phyloP scores from a whole-genome alignment of 2,113 vertebrate genomes.

The Podilymbus podiceps region DNA sequence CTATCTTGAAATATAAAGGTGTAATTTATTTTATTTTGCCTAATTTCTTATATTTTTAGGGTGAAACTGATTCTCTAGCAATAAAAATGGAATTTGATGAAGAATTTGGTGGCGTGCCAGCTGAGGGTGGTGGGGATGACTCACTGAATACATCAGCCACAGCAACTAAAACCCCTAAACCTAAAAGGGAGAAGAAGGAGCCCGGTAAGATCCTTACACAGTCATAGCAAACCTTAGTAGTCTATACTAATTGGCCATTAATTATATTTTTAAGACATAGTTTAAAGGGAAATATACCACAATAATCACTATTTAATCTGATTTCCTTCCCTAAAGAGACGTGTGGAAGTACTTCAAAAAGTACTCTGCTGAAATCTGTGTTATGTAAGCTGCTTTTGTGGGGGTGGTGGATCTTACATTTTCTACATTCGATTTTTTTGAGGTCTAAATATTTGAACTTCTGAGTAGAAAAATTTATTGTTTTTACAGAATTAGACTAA shows the following conservation, averaged over 20 bases:
- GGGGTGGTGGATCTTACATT: background rate
- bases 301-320: background rate
- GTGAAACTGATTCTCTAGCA: conserved; percentile 79
- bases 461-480: background rate
- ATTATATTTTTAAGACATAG: background rate
- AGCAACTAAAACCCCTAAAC: conserved; percentile 75
- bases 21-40: background rate
- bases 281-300: background rate
- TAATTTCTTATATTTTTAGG: conserved; percentile 68
- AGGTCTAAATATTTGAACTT: background rate
- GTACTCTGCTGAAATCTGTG: background rate
- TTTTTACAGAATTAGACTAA: background rate
- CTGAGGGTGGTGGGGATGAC: conserved; percentile 81
- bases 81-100: conserved; percentile 94
- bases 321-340: background rate
- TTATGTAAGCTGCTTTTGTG: background rate
- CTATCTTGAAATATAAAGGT: background rate
- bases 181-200: conserved; percentile 92
- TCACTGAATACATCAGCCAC: conserved; percentile 67
- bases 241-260: background rate
- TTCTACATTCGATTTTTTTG: background rate
- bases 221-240: background rate
- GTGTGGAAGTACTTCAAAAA: background rate
- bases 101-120: conserved; percentile 74
- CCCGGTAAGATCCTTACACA: conserved; percentile 78